Conservation (phyloP, 2,797 vertebrate genomes). For the Esox masquinongy region DNA sequence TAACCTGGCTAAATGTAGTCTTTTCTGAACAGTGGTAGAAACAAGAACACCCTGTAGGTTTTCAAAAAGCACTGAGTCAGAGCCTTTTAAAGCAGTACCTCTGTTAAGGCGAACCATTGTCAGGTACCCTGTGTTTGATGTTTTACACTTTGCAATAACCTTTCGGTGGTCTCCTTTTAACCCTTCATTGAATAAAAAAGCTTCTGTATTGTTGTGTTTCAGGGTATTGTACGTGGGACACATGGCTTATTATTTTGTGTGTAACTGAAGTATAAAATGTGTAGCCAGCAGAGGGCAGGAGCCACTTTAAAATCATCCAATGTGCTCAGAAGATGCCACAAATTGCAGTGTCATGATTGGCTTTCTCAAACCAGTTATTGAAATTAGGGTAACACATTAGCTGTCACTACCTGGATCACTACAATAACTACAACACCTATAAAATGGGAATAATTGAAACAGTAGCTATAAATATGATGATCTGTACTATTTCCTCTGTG, state of each 20-base stretch:
- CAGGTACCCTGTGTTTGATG: conserved; percentile 21
- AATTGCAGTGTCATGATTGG: neutral
- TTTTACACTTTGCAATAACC: conserved; percentile 9
- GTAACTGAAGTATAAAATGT: conserved; percentile 10
- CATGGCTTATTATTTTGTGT: conserved; percentile 2
- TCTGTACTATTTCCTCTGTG: neutral
- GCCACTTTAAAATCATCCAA: conserved; percentile 8
- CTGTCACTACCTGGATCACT: too few relatives aligned
- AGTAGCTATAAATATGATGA: neutral
- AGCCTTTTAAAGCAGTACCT: conserved; percentile 41
- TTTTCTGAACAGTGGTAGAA: conserved; percentile 34
- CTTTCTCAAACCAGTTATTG: neutral
- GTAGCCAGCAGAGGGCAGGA: conserved; percentile 61
- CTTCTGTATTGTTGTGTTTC: conserved; percentile 14
- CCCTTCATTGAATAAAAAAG: conserved; percentile 34
- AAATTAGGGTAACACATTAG: neutral
- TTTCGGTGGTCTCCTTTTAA: conserved; percentile 38
- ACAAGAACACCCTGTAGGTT: conserved; percentile 19
- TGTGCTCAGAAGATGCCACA: neutral
- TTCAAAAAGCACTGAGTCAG: conserved; percentile 60
- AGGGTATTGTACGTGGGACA: neutral
- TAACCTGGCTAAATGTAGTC: conserved; percentile 19
- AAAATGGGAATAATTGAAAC: neutral
- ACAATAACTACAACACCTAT: too few relatives aligned
- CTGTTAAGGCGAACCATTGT: conserved; percentile 28